Conservation (phyloP, 2,113 vertebrate species). For the Tor tambroides region DNA sequence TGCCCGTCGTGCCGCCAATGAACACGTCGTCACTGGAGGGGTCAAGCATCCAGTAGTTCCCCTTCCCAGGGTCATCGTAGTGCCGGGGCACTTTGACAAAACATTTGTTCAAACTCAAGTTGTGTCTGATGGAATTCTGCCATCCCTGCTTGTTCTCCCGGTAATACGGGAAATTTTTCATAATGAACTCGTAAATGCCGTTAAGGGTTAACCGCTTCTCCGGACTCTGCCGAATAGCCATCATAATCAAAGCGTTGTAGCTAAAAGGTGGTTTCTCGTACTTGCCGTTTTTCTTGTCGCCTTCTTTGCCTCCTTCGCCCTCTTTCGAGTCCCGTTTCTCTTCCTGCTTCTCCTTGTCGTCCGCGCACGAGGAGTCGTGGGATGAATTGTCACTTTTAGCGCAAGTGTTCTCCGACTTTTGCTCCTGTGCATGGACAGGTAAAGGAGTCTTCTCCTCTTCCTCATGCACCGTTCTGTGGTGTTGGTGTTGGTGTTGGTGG, state of each 20-base stretch:
- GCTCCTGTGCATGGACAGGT: conserved; percentile 65
- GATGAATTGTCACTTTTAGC: conserved; percentile 63
- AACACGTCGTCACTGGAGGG: conserved; percentile 99
- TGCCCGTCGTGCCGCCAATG: conserved; percentile 97
- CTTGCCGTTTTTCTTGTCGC: conserved; percentile 98
- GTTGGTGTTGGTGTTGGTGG: neutral
- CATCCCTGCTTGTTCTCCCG: conserved; percentile 99
- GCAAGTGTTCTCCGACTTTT: conserved; percentile 70
- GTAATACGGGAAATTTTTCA: conserved; percentile 99
- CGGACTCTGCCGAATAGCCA: conserved; percentile 98
- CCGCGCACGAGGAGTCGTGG: conserved; percentile 67
- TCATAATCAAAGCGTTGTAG: conserved; percentile 99
- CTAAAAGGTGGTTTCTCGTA: conserved; percentile 99
- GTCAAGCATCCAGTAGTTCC: conserved; percentile 99
- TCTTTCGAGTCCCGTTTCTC: conserved; percentile 87
- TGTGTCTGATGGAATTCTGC: conserved; percentile 99
- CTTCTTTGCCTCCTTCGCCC: conserved; percentile 84
- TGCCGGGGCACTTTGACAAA: conserved; percentile 99
- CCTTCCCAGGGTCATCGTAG: conserved; percentile 99
- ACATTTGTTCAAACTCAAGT: conserved; percentile 98
- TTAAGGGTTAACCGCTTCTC: conserved; percentile 98
- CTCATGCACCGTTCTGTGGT: conserved; percentile 75
- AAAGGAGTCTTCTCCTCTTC: conserved; percentile 81
- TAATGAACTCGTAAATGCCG: conserved; percentile 99
- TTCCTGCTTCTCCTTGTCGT: conserved; percentile 82